Evolutionary conservation across 2,797 vertebrate species (phyloP), one percentile per base, ranked within the genome.

Genomic region (Knipowitschia caucasica): DNA sequence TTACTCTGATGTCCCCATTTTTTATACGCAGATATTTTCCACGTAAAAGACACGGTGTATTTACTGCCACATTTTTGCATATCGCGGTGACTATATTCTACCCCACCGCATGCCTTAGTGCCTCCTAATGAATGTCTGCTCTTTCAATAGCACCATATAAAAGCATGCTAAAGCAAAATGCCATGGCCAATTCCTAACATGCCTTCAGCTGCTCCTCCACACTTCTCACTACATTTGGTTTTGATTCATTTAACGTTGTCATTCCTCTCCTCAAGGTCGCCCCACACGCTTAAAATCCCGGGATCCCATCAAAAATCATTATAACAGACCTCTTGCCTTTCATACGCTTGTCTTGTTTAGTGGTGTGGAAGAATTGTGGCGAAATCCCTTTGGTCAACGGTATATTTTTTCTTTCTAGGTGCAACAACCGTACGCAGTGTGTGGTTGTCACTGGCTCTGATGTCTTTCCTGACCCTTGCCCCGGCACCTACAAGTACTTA

Each of bases 371-470:
- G 43, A 81, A 80, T 85, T 80, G 80, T 84, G 81, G 82, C 87
- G 81, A 80, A 83, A 45, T 78, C 82, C 78, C 64, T n/a, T n/a
- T 79, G 86, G 76, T 86, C 84, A 75, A 77, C 7, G 40, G 21
- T n/a, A 25, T 43, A 76, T 84, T 86, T 70, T 82, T 71, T 75
- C 78, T 69, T 78, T 74, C 55, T 90, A 99, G 97, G 89, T 99
- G 97, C 91, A 99, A 99, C 92, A 99, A 98, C 88, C 92, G 96
- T 90, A 99, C 96, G 61, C 95, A 98, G 80, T 99, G 97, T 88
- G 92, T 98, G 87, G 97, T 99, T 90, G 92, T 98, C 87, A 98
- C 97, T 70, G 97, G 96, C 80, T 95, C 95, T 77, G 97, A 99
- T 83, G 95, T 99, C 79, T 99, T 99, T 91, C 96, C 96, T 84